Conservation (phyloP, 2,797 vertebrate genomes). For the Zalophus californianus region DNA sequence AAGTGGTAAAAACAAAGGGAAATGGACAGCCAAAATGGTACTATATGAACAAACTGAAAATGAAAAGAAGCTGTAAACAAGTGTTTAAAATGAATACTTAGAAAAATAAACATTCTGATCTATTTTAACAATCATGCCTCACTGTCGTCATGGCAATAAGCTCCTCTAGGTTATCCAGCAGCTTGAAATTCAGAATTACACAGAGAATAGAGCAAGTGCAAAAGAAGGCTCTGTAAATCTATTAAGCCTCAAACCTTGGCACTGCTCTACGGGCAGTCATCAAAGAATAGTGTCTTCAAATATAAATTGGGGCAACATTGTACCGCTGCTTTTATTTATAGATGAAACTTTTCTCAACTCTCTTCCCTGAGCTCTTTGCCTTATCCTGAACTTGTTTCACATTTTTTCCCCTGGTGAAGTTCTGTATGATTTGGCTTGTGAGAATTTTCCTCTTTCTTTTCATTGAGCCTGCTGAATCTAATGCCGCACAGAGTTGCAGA, state of each 20-base stretch:
- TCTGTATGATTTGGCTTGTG: constrained; percentile 31
- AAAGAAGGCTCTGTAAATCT: constrained; percentile 6
- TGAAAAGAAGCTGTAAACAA: background rate
- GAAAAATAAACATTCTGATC: constrained; percentile 59
- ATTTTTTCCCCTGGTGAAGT: constrained; percentile 52
- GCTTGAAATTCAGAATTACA: constrained; percentile 52
- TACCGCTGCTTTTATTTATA: constrained; percentile 70
- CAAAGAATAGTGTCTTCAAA: constrained; percentile 55
- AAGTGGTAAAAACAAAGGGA: background rate
- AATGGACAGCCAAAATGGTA: background rate
- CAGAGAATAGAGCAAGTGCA: background rate
- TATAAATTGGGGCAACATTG: constrained; percentile 51
- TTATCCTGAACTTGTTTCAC: constrained; percentile 38
- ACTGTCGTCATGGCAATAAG: constrained; percentile 59
- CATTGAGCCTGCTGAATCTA: background rate
- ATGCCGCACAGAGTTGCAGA: background rate
- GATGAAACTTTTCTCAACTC: constrained; percentile 33
- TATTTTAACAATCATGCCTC: constrained; percentile 47
- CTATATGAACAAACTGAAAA: background rate
- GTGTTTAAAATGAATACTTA: constrained; percentile 31
- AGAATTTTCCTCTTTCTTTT: constrained; percentile 23
- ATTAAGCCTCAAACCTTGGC: constrained; percentile 29
- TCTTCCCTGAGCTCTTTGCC: constrained; percentile 35
- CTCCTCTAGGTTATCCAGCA: constrained; percentile 22
- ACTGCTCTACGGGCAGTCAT: background rate